Conservation (phyloP, 2,888 invertebrate genomes). For the Yponomeuta plumbellus region DNA sequence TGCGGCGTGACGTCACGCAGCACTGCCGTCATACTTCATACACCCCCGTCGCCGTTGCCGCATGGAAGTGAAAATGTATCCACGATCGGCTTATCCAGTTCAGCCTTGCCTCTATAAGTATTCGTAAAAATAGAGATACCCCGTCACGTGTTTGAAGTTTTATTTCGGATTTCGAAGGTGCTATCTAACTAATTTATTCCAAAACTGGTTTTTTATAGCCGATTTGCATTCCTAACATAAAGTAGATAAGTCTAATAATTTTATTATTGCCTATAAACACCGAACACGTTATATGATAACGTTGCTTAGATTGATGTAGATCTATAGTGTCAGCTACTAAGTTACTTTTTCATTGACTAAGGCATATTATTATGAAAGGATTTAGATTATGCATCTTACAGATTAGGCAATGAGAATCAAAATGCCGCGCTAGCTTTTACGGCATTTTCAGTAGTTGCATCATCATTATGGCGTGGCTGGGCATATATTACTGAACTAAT, state of each 20-base stretch:
- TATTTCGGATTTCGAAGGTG: not conserved
- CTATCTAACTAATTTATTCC: not conserved
- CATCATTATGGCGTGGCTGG: not conserved
- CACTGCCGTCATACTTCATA: constrained; percentile 38
- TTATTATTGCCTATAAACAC: constrained; percentile 1
- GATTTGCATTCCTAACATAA: not conserved
- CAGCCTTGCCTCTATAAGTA: not conserved
- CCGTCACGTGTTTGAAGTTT: constrained; percentile 7
- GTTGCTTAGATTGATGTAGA: not conserved
- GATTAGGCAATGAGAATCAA: not conserved
- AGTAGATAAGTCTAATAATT: constrained; percentile 2
- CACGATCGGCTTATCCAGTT: constrained; percentile 2
- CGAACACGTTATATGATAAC: not conserved
- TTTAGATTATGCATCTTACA: not conserved
- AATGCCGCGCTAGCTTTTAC: not conserved
- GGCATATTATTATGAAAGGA: too few relatives aligned
- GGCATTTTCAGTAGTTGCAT: not conserved
- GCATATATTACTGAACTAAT: not conserved
- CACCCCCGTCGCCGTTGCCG: constrained; percentile 37
- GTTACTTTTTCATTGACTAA: not conserved
- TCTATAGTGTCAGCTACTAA: not conserved
- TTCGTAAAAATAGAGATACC: not conserved
- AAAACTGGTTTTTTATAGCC: constrained; percentile 9
- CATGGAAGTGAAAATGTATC: constrained; percentile 15
- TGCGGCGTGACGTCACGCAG: constrained; percentile 39